A percentile compares a stretch with the other conserved stretches of the same genome.
These are phyloP conservation scores for Selenia dentaria DNA, from an alignment of 2,888 invertebrate species.

Conservation along the genomic window DNA sequence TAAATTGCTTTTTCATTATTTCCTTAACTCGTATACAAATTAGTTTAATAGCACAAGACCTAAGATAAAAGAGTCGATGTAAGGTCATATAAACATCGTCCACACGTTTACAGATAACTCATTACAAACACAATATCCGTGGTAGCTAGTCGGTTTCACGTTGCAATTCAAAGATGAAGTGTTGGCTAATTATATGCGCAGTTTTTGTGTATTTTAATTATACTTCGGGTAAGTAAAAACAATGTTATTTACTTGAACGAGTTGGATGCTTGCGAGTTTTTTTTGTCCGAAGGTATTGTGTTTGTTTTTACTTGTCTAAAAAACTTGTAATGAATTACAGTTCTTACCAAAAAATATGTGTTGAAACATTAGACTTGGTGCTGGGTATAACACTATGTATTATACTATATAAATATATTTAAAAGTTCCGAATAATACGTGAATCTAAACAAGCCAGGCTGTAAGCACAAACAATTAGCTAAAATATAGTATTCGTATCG, in stretches of 20 bases:
- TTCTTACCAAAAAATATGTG: no score
- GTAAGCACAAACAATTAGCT: no score
- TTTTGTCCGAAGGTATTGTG: no score
- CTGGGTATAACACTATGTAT: no score
- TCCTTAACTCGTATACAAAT: conserved; percentile 25
- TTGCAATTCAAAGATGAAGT: conserved; percentile 34
- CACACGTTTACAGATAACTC: conserved; percentile 12
- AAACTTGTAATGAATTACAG: no score
- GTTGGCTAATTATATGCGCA: conserved; percentile 28
- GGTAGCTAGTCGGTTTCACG: conserved; percentile 13
- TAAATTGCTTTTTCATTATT: conserved; percentile 13
- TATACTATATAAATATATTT: no score
- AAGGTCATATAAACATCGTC: conserved; percentile 28
- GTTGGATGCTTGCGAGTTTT: no score
- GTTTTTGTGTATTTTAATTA: conserved; percentile 36
- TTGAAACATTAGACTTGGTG: no score
- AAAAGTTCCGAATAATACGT: no score
- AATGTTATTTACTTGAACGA: background rate
- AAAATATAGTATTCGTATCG: no score
- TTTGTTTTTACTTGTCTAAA: no score
- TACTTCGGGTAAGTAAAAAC: conserved; percentile 36
- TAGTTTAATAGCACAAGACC: conserved; percentile 27
- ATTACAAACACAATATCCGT: conserved; percentile 10
- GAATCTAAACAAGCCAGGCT: no score
- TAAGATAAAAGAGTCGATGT: conserved; percentile 29